phyloP scores from a whole-genome alignment of 2,113 vertebrate genomes.

The Nansenia antarctica region DNA sequence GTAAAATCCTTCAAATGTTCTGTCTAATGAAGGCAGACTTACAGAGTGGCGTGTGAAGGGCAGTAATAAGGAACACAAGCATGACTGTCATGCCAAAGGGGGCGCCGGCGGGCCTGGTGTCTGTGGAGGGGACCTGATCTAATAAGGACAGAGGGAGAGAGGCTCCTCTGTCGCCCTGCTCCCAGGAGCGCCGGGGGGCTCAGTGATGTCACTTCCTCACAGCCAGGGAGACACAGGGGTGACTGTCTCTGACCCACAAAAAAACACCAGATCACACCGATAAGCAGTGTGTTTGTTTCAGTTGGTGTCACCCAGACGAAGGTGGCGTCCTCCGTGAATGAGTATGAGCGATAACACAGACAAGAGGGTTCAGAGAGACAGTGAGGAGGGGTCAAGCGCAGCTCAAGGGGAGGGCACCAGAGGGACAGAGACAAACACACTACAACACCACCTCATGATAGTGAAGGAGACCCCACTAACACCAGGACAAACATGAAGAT shows the following conservation, averaged over 20 bases:
- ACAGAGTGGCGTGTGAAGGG: conserved; percentile 37
- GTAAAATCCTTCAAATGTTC: conserved; percentile 71
- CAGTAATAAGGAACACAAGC: conserved; percentile 29
- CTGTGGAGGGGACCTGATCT: conserved; percentile 45
- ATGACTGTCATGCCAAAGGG: conserved; percentile 15
- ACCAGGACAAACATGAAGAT: no score
- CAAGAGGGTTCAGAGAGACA: no score
- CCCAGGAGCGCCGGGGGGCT: conserved; percentile 22
- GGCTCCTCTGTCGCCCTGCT: conserved; percentile 46
- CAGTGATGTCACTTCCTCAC: neutral
- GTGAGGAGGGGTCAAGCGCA: no score
- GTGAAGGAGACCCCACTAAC: no score
- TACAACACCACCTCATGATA: no score
- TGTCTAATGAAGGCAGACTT: conserved; percentile 71
- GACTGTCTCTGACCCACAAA: conserved; percentile 31
- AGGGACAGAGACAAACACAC: neutral
- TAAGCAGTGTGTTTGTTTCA: neutral
- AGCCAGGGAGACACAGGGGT: conserved; percentile 29
- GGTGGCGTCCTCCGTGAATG: neutral
- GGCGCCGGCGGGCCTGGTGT: neutral
- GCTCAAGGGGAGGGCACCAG: neutral
- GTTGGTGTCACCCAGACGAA: neutral
- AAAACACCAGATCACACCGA: conserved; percentile 1
- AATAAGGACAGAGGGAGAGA: conserved; percentile 62
- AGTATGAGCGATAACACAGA: neutral